Evolutionary conservation across 2,797 vertebrate species (phyloP).

Genomic region (Centropyge bicolor): DNA sequence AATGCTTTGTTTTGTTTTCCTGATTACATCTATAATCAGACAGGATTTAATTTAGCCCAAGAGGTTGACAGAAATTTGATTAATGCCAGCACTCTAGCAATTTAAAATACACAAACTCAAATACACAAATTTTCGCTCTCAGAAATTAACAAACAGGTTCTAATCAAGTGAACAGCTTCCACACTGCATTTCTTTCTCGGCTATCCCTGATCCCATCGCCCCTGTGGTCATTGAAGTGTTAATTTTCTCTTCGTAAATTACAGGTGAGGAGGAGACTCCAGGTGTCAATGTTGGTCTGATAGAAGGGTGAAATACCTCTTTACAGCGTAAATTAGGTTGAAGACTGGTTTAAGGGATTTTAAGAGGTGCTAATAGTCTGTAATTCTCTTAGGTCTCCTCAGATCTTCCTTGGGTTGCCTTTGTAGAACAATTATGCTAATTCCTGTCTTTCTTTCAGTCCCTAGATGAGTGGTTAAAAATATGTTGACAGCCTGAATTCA

Average conservation of each 20-base stretch:
- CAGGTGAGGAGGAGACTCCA: conserved; percentile 56
- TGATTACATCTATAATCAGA: conserved; percentile 19
- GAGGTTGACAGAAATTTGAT: neutral
- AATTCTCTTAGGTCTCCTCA: conserved; percentile 47
- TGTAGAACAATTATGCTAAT: conserved; percentile 28
- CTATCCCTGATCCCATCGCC: neutral
- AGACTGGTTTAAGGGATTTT: conserved; percentile 45
- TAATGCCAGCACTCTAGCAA: neutral
- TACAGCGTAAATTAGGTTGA: conserved; percentile 42
- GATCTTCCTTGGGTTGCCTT: conserved; percentile 25
- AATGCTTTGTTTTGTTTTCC: conserved; percentile 16
- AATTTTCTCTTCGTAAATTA: conserved; percentile 55
- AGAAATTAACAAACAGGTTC: conserved; percentile 11
- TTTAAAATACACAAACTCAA: conserved; percentile 17
- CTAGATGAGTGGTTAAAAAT: conserved; percentile 22
- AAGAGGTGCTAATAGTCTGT: conserved; percentile 56
- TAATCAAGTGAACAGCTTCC: conserved; percentile 19
- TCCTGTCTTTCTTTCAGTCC: neutral
- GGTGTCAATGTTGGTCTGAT: conserved; percentile 60
- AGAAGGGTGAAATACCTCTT: conserved; percentile 32
- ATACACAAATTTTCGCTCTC: conserved; percentile 16
- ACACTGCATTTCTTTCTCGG: neutral
- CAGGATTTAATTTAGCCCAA: conserved; percentile 17
- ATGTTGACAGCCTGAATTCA: conserved; percentile 4
- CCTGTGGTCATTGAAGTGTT: conserved; percentile 49